Evolutionary conservation across 1,140 invertebrate species (phyloP), one percentile per base, ranked within the genome.

Genomic region (Sesamia nonagrioides): DNA sequence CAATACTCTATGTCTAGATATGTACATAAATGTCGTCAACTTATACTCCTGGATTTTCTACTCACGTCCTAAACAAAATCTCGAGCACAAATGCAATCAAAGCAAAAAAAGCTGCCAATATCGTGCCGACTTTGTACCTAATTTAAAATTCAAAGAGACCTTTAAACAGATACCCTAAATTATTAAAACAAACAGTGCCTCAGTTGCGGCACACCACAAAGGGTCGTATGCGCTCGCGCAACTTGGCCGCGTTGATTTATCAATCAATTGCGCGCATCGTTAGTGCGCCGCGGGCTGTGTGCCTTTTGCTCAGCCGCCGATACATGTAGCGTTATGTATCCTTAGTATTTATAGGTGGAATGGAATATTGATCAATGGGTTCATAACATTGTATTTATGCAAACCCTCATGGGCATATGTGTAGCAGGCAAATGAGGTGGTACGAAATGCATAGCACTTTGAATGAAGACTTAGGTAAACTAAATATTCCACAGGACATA

Each of bases 261-360:
- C 87, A 90, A 90, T 90, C 89, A 90, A 88, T 88, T 80, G 84
- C 82, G 74, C 69, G 82, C 76, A 77, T 89, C 84, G 85, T 88
- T 87, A 88, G 83, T 79, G 78, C 79, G 85, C 85, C 85, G 77
- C 83, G 79, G 85, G 85, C 85, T 56, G 77, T 60, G 80, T 74
- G 56, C 54, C 45, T 78, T 83, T 81, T 82, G 79, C 60, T 48
- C 6, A 50, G 66, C 52, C 58, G 60, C 52, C 52, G 13, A 11
- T 73, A 42, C 52, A 60, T 45, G 71, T 17, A 8, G 17, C 37
- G 27, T 45, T 68, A 56, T 73, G 54, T 60, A 60, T 18, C 18
- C 18, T 48, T 71, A 21, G 42, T 48, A 68, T 18, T 0, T 63
- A 68, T 68, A 50, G 11, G 13, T 73, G 42, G 13, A 33, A 50